phyloP scores from a whole-genome alignment of 2,797 vertebrate species.

The Ctenochaetus hawaiiensis region DNA sequence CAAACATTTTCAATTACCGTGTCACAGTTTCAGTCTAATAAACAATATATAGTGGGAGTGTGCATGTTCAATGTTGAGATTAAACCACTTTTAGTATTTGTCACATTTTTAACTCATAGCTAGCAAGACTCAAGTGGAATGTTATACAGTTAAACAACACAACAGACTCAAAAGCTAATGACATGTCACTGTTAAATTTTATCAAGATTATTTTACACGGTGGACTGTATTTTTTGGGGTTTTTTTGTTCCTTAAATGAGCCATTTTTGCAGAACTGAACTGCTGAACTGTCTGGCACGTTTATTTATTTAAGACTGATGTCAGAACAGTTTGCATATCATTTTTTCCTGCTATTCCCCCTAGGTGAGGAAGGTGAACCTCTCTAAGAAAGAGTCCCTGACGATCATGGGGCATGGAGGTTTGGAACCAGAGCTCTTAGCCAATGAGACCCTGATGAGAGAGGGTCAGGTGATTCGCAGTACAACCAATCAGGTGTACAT shows the following conservation, averaged over 20 bases:
- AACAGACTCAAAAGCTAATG: not conserved
- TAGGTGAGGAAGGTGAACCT: slow-evolving; percentile 93
- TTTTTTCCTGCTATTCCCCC: slow-evolving; percentile 12
- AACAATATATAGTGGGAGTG: not conserved
- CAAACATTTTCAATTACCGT: not conserved
- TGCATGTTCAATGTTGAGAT: not conserved
- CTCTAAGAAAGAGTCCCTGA: slow-evolving; percentile 91
- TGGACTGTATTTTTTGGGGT: not conserved
- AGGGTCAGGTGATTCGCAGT: slow-evolving; percentile 94
- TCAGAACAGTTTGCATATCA: slow-evolving; percentile 1
- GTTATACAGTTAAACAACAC: slow-evolving; percentile 1
- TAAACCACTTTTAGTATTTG: not conserved
- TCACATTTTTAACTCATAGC: not conserved
- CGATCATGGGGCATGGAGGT: slow-evolving; percentile 88
- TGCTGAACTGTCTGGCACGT: not conserved
- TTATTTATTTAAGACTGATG: not conserved
- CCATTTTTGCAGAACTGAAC: not conserved
- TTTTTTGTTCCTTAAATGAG: not conserved
- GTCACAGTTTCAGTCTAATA: not conserved
- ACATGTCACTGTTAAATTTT: not conserved
- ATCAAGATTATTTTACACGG: not conserved
- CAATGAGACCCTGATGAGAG: slow-evolving; percentile 92
- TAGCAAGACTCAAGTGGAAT: not conserved
- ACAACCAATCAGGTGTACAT: slow-evolving; percentile 93
- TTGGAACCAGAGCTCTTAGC: slow-evolving; percentile 87